Percentiles rank a stretch among this genome's conserved stretches.
These are phyloP conservation scores for Epsilonema sp. DNA, from an alignment of 2,888 invertebrate species.

Conservation along the genomic window DNA sequence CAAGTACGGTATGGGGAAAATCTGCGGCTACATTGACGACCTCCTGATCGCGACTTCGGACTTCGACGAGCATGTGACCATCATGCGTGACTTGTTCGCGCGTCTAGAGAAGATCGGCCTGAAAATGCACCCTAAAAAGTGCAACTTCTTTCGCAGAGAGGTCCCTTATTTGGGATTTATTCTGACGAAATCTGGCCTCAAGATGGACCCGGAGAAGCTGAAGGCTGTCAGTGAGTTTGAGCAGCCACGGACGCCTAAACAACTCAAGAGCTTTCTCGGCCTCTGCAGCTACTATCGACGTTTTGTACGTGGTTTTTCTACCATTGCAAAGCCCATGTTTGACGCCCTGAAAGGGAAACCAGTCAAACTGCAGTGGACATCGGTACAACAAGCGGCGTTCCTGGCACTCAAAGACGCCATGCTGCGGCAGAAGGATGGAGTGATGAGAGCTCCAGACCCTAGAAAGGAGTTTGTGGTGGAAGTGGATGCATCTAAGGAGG, in stretches of 20 bases:
- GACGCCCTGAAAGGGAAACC: no score
- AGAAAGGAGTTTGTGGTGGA: no score
- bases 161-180: neutral
- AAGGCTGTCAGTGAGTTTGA: neutral
- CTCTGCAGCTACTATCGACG: neutral
- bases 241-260: neutral
- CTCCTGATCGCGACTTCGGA: neutral
- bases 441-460: no score
- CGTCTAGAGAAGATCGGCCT: neutral
- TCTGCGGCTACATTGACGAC: neutral
- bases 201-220: neutral
- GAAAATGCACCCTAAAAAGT: neutral
- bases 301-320: neutral
- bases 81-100: neutral
- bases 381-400: no score
- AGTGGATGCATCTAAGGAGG: no score
- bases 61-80: neutral
- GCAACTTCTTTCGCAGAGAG: neutral
- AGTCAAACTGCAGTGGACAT: no score
- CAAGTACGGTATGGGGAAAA: no score
- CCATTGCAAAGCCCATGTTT: neutral
- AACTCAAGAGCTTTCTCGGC: neutral
- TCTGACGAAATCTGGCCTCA: neutral
- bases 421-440: no score
- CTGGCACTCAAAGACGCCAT: no score